Percentiles rank a stretch among this genome's conserved stretches.
These are phyloP conservation scores for Habroteleia sp. DNA, from an alignment of 2,888 invertebrate genomes.

Conservation along the genomic window DNA sequence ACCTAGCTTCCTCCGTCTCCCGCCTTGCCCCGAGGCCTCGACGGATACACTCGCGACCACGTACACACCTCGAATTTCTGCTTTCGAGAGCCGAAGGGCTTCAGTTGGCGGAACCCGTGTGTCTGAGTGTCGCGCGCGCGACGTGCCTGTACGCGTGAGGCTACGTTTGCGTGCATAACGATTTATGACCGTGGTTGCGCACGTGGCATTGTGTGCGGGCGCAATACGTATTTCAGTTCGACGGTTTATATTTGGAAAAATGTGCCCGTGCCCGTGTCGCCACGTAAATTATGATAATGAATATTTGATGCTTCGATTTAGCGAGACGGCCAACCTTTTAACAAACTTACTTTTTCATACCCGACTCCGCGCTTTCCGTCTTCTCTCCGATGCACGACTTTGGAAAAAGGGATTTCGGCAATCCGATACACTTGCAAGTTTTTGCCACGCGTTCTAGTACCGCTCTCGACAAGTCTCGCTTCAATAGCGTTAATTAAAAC, in stretches of 20 bases:
- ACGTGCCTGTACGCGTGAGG: background rate
- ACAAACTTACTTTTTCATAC: conserved; percentile 44
- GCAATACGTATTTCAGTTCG: conserved; percentile 48
- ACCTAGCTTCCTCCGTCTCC: conserved; percentile 39
- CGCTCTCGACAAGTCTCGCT: no score
- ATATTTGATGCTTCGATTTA: conserved; percentile 50
- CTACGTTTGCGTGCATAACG: background rate
- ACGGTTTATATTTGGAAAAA: conserved; percentile 54
- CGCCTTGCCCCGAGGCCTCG: conserved; percentile 53
- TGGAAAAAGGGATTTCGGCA: conserved; percentile 7
- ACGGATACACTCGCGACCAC: conserved; percentile 72
- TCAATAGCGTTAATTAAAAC: conserved; percentile 4
- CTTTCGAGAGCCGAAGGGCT: conserved; percentile 70
- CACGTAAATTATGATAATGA: conserved; percentile 56
- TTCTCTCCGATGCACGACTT: background rate
- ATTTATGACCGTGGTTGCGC: background rate
- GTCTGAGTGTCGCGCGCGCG: conserved; percentile 13
- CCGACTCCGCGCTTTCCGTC: no score
- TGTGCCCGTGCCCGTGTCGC: conserved; percentile 45
- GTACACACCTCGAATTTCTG: conserved; percentile 76
- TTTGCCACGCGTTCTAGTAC: background rate
- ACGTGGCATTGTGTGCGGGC: background rate
- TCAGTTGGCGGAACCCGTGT: conserved; percentile 31
- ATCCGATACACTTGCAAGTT: background rate
- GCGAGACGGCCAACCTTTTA: conserved; percentile 39